These are phyloP conservation scores for Nebria brevicollis DNA, from an alignment of 2,888 invertebrate genomes.

Conservation along the genomic window DNA sequence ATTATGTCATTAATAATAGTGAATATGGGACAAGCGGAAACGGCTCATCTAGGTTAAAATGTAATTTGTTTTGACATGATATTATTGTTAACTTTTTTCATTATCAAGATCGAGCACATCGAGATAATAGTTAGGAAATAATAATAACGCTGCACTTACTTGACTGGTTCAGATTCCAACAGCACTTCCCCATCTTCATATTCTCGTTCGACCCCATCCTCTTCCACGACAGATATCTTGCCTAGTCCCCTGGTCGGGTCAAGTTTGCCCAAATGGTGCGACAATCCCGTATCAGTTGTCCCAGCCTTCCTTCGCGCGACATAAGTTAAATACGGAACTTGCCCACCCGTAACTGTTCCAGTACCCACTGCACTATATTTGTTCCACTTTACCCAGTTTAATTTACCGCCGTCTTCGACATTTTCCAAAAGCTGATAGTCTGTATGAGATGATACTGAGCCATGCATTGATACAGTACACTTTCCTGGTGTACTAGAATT, in stretches of 20 bases:
- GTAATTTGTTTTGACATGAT: not conserved
- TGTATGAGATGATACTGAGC: constrained; percentile 66
- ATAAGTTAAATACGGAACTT: constrained; percentile 56
- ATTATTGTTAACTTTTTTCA: not conserved
- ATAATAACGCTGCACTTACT: constrained; percentile 51
- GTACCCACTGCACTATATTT: constrained; percentile 75
- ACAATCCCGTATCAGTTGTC: constrained; percentile 53
- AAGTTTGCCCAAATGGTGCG: constrained; percentile 77
- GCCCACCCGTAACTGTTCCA: constrained; percentile 74
- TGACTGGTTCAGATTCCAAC: constrained; percentile 80
- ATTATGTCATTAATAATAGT: not conserved
- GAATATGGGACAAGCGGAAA: not conserved
- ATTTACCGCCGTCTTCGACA: constrained; percentile 78
- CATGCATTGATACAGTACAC: constrained; percentile 73
- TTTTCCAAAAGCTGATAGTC: constrained; percentile 80
- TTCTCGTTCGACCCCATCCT: constrained; percentile 67
- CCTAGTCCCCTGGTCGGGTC: constrained; percentile 73
- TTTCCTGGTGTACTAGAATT: constrained; percentile 53
- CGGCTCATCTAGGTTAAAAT: not conserved
- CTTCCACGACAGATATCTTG: constrained; percentile 74
- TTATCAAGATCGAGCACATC: not conserved
- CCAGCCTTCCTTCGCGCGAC: constrained; percentile 55
- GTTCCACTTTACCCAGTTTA: constrained; percentile 81
- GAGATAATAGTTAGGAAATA: not conserved
- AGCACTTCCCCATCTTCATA: constrained; percentile 79